Conservation (phyloP, 2,888 invertebrate species). For the Macrostomum cliftonense region DNA sequence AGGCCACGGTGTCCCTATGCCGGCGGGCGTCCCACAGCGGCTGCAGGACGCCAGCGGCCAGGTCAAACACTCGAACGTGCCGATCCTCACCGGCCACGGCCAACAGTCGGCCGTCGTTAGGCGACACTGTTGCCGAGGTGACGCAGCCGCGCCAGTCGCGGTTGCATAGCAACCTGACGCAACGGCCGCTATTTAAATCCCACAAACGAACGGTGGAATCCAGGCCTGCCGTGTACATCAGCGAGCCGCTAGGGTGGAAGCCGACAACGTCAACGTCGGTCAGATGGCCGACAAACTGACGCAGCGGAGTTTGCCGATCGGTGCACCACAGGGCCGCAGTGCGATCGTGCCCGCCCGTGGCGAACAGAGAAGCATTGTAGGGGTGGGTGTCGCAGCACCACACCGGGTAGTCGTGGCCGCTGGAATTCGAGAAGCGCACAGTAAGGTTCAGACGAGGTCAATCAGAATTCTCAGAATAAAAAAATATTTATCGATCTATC, state of each 20-base stretch:
- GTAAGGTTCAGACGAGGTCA: too few relatives aligned
- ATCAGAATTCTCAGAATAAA: too few relatives aligned
- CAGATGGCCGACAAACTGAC: constrained; percentile 69
- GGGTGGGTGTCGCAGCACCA: constrained; percentile 54
- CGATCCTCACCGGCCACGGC: constrained; percentile 46
- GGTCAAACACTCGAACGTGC: constrained; percentile 53
- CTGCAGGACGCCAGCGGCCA: constrained; percentile 38
- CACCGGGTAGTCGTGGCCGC: constrained; percentile 70
- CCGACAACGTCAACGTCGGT: constrained; percentile 63
- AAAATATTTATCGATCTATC: too few relatives aligned
- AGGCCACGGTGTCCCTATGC: too few relatives aligned
- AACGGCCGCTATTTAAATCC: constrained; percentile 76
- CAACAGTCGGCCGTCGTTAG: constrained; percentile 28
- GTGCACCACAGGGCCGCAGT: constrained; percentile 62
- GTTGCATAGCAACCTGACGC: constrained; percentile 70
- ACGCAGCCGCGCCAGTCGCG: constrained; percentile 67
- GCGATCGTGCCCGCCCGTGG: constrained; percentile 59
- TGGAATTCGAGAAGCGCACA: too few relatives aligned
- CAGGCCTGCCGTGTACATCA: neutral
- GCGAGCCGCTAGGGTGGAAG: neutral
- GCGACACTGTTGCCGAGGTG: constrained; percentile 69
- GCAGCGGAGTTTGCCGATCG: constrained; percentile 59
- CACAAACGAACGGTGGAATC: constrained; percentile 40
- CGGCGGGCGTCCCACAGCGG: too few relatives aligned
- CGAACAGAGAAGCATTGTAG: constrained; percentile 39